Evolutionary conservation across 2,113 vertebrate genomes (phyloP).

Genomic region (Forbesichthys papilliferus): DNA sequence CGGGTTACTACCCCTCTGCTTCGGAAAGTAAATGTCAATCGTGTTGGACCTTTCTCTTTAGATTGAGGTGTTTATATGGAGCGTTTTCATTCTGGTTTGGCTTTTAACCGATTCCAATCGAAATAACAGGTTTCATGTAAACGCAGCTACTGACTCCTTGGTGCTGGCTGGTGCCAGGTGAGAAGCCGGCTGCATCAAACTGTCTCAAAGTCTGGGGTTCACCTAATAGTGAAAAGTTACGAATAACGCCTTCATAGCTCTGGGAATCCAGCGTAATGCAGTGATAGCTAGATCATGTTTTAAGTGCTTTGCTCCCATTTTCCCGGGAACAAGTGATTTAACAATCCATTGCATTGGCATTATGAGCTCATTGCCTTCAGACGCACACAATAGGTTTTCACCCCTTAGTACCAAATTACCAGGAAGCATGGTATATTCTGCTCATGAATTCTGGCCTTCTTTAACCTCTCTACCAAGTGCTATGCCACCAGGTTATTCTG

Average conservation of each 20-base stretch:
- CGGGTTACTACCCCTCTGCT: no score
- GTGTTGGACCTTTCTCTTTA: no score
- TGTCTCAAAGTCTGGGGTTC: neutral
- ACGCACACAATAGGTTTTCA: neutral
- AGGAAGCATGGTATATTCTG: neutral
- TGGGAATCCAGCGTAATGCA: constrained; percentile 11
- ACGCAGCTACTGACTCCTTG: no score
- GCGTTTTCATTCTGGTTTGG: no score
- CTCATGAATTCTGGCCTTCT: neutral
- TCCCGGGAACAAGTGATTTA: constrained; percentile 14
- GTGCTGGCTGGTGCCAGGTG: no score
- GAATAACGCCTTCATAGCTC: constrained; percentile 13
- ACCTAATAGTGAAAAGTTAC: neutral
- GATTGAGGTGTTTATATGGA: no score
- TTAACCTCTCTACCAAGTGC: no score
- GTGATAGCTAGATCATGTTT: constrained; percentile 16
- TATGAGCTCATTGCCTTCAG: neutral
- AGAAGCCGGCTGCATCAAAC: no score
- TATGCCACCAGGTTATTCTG: no score
- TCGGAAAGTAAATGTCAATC: no score
- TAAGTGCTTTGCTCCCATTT: neutral
- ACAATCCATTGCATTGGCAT: constrained; percentile 24
- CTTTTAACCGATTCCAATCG: no score
- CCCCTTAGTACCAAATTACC: neutral
- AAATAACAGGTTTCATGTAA: no score